Evolutionary conservation across 2,797 vertebrate species (phyloP), one percentile per base, ranked within the genome.

Genomic region (Halcyon leucocephala): DNA sequence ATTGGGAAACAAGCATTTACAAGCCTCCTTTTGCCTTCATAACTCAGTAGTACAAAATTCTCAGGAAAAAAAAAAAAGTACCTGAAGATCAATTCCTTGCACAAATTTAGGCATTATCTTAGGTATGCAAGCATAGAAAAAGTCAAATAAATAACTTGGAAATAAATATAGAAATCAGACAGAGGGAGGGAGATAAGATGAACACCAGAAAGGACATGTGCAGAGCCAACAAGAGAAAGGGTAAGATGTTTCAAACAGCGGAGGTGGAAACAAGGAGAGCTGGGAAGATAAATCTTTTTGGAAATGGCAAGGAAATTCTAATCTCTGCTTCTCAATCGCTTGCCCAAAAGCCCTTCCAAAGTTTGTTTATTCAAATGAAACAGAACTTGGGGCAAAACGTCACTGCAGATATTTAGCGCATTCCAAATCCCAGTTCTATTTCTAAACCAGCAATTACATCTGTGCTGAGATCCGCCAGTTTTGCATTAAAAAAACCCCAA

Each of bases 291-390:
- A 26, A 82, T 29, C 35, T 44, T 42, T 42, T 64, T 39, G 16
- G 58, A 92, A 92, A 70, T 9, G 17, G 39, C 54, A 83, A 78
- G 28, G 48, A 80, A 90, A 86, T 82, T 77, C 25, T 71, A 33
- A 79, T 79, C 54, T 77, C 35, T 82, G 12, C 58, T 35, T 82
- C 90, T 93, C 66, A 78, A 76, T 86, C 81, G 77, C 42, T 79
- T 84, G 22, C 31, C 12, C 51, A 14, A 31, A 76, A 77, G 25
- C 20, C 51, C 18, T 83, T 93, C 48, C 73, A 46, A 89, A 92
- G 35, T 65, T 81, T 94, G 39, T 67, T 79, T 82, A 94, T 93
- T 90, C 78, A 94, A 86, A 96, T 85, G 51, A 90, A 86, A 72
- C 7, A 76, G 70, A 95, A 86, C 61, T 66, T 77, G 55, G 55